Evolutionary conservation across 37 sponge, comb jelly and placozoan species (phyloP), one percentile per base, ranked within the genome.

Genomic region (Ianthella basta): DNA sequence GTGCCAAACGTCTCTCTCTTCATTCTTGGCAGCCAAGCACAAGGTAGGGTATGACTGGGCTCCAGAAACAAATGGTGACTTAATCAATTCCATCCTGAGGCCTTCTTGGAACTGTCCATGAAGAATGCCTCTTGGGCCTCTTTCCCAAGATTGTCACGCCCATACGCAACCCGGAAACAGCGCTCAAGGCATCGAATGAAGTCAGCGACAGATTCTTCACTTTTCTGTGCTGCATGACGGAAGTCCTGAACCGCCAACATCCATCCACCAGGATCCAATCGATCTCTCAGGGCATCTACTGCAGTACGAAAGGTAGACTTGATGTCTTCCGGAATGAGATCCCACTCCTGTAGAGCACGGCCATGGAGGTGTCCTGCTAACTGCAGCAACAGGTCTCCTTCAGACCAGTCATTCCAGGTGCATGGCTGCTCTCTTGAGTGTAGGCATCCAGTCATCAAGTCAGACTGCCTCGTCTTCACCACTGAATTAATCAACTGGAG

Each of bases 181-280:
- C 79, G 56, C 81, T 88, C 89, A 15, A 88, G 60, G 15, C 80
- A 36, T 0, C 72, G 29, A 34, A 88, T 83, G 75, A 82, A 81
- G 64, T 85, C 86, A 12, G 83, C 55, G 20, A 89, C 90, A 44
- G 55, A 41, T 44, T 89, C 90, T 13, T 24, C 30, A 14, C 80
- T 39, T n/a, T 30, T 23, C 59, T 89, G 90, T 15, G 72, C 37
- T 19, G 60, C 23, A 57, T 90, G 86, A 16, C 91, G 54, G 55
- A 91, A 91, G 19, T 83, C 91, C 68, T 91, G 87, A n/a, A 85
- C 91, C 1, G 85, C 91, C 30, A 91, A 41, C 15, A 81, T 55
- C 24, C 65, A 32, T 20, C 80, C 68, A 41, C 84, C 86, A n/a
- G 91, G 87, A 37, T 91, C 87, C 20, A 91, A 73, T 12, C 87